phyloP scores from a whole-genome alignment of 2,113 vertebrate species.

The Malurus melanocephalus region DNA sequence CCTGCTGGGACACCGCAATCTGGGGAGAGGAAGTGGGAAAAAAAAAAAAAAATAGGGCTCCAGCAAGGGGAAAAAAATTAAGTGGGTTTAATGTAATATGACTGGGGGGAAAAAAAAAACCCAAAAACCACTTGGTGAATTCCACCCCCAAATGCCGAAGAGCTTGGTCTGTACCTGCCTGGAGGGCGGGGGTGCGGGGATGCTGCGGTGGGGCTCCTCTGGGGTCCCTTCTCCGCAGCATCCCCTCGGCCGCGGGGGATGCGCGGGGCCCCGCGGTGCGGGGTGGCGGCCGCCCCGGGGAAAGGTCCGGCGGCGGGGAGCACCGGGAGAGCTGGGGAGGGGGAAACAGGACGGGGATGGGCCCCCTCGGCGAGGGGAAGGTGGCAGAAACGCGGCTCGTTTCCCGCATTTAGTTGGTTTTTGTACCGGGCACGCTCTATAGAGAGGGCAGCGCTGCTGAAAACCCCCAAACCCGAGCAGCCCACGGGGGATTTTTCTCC shows the following conservation, averaged over 20 bases:
- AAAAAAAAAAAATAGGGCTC: neutral
- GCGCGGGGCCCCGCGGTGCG: neutral
- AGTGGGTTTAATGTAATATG: neutral
- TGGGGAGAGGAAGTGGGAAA: neutral
- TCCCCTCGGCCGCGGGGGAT: neutral
- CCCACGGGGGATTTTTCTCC: neutral
- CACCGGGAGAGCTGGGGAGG: too few relatives aligned
- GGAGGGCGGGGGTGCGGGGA: neutral
- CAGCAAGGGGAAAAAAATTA: neutral
- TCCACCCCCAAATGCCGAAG: neutral
- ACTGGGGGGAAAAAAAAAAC: too few relatives aligned
- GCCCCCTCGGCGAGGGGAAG: neutral
- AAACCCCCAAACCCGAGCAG: neutral
- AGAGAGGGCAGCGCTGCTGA: neutral
- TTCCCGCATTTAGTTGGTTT: neutral
- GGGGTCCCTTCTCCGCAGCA: fast-evolving
- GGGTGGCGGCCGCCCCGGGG: neutral
- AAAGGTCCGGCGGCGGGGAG: neutral
- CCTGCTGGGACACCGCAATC: neutral
- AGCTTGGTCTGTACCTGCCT: neutral
- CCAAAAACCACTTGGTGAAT: neutral
- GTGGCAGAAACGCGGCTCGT: neutral
- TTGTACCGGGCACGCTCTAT: neutral
- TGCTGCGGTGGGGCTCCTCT: neutral
- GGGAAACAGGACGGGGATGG: neutral